These are phyloP conservation scores for Drosophila acutilabella DNA, from an alignment of 2,888 invertebrate species.

Conservation along the genomic window DNA sequence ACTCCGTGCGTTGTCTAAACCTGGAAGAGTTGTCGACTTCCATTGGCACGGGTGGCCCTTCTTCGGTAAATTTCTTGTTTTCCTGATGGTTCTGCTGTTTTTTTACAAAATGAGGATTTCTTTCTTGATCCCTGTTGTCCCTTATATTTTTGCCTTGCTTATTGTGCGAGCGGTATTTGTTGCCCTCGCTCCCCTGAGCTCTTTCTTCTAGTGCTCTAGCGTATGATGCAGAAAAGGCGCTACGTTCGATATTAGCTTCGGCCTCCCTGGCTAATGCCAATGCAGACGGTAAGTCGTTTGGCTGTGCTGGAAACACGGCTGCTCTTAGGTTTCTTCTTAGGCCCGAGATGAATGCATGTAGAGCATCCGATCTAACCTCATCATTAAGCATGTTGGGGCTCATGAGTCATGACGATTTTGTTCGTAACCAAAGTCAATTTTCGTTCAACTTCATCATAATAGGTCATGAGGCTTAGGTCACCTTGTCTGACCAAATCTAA, in stretches of 20 bases:
- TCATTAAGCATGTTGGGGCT: not conserved
- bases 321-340: not conserved
- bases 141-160: slow-evolving; percentile 1
- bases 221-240: slow-evolving; percentile 2
- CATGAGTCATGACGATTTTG: not conserved
- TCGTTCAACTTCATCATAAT: too few species aligned
- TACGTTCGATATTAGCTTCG: slow-evolving; percentile 2
- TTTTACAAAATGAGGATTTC: too few species aligned
- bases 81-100: too few species aligned
- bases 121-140: not conserved
- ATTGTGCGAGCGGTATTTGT: not conserved
- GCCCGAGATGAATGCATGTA: not conserved
- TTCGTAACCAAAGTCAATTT: too few species aligned
- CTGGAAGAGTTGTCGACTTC: too few species aligned
- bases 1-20: too few species aligned
- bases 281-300: slow-evolving; percentile 3
- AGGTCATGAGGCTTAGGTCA: too few species aligned
- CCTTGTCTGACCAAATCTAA: too few species aligned
- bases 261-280: slow-evolving; percentile 8
- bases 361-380: not conserved
- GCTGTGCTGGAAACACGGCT: not conserved
- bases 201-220: not conserved
- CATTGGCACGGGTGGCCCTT: too few species aligned
- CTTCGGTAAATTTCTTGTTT: too few species aligned
- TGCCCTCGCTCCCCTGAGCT: not conserved